phyloP scores from a whole-genome alignment of 2,888 invertebrate genomes.

The Leptinotarsa tumamoca region DNA sequence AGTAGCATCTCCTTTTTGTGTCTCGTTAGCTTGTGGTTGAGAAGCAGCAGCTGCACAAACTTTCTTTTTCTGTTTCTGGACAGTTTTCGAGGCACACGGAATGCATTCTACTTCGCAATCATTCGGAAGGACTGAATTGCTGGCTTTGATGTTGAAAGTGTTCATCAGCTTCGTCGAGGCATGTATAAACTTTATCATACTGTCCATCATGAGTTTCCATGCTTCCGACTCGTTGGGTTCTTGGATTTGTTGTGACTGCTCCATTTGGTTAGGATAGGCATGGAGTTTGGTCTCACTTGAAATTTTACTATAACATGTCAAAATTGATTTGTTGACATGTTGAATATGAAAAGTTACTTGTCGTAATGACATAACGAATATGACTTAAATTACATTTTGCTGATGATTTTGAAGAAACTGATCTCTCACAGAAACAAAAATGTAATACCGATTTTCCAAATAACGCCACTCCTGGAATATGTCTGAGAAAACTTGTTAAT shows the following conservation, averaged over 20 bases:
- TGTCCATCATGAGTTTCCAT: slow-evolving; percentile 54
- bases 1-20: background rate
- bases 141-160: slow-evolving; percentile 43
- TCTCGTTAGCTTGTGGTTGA: background rate
- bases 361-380: background rate
- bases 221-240: slow-evolving; percentile 49
- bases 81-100: background rate
- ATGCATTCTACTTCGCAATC: slow-evolving; percentile 6
- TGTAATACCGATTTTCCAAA: too few species aligned
- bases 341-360: background rate
- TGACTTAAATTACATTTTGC: background rate
- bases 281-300: background rate
- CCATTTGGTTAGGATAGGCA: background rate
- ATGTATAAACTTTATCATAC: slow-evolving; percentile 52
- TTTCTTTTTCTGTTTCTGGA: background rate
- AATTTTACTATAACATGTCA: slow-evolving; percentile 14
- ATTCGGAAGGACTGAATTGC: slow-evolving; percentile 1
- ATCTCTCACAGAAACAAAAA: too few species aligned
- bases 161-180: slow-evolving; percentile 51
- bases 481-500: too few species aligned
- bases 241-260: background rate
- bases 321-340: background rate
- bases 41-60: background rate
- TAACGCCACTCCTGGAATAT: too few species aligned
- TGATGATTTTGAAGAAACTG: background rate